These are phyloP conservation scores for Rhea pennata DNA, from an alignment of 2,113 vertebrate genomes.

Conservation along the genomic window DNA sequence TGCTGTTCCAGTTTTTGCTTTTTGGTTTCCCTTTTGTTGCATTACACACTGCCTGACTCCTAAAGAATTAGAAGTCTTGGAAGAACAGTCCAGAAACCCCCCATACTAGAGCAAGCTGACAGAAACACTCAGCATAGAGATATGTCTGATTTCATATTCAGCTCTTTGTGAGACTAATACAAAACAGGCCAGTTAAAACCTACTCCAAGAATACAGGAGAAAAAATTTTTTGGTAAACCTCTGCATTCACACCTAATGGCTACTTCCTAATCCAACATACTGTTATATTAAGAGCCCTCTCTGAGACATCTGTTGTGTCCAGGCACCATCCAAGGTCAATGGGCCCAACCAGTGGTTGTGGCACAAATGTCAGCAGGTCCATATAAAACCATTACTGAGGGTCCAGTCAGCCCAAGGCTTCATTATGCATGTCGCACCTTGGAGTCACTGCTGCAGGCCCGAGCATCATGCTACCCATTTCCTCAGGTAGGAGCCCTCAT, in stretches of 20 bases:
- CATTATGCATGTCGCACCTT: fast-evolving
- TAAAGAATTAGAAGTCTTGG: background rate
- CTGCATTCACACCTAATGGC: fast-evolving
- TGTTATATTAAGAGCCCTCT: background rate
- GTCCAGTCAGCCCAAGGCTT: background rate
- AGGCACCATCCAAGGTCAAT: background rate
- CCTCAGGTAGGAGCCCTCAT: fast-evolving
- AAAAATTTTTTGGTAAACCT: background rate
- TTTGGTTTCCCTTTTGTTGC: background rate
- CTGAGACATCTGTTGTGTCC: background rate
- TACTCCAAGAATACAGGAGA: fast-evolving
- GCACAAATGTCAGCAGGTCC: background rate
- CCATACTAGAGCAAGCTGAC: background rate
- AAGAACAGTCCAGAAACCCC: background rate
- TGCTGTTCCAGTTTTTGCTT: background rate
- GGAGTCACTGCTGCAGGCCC: background rate
- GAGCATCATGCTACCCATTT: fast-evolving
- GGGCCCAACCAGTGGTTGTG: background rate
- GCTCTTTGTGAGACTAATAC: background rate
- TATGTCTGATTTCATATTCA: fast-evolving
- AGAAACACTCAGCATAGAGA: background rate
- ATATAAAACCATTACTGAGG: background rate
- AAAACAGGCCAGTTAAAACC: background rate
- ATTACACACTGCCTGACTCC: background rate
- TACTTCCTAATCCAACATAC: background rate